Evolutionary conservation across 2,888 invertebrate genomes (phyloP), one percentile per base, ranked within the genome.

Genomic region (Lordiphosa fenestrarum): DNA sequence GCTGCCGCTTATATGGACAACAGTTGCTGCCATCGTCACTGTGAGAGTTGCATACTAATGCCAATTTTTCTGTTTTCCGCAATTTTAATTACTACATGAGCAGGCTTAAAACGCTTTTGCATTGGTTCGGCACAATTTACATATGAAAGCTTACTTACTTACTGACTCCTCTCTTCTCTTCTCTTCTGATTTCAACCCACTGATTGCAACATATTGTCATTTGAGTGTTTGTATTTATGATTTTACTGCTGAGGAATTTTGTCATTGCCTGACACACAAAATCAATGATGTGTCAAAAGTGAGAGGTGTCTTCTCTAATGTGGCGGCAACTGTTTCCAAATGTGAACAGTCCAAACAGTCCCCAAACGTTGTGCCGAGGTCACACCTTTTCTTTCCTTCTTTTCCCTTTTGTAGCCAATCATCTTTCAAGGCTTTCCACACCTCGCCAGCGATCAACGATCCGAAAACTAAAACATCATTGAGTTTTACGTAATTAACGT

Each of bases 11-110:
- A 80, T 80, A 80, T 67, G 82, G 80, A 53, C 74, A 54, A 33
- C 53, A 44, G 55, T 39, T 48, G 73, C 12, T 64, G 66, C 12
- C 53, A 57, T 40, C 52, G 51, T n/a, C 47, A 59, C 54, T 53
- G 81, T 86, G 87, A 86, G 88, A 84, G 87, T 76, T 83, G 87
- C 81, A 86, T 86, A 86, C 86, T 85, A 86, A 86, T 86, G 68
- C 56, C 51, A 53, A 30, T 35, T 5, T 15, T 40, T 38, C 57
- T 63, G 25, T 46, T 48, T 58, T 56, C 10, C 66, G 53, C 58
- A 67, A 63, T 83, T 80, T 78, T 85, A 78, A 78, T 78, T 85
- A 83, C 74, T 65, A 49, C 55, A 61, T 69, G 13, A 36, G 39
- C 44, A 40, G 47, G 59, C 60, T 57, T 35, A 25, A 23, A 44